Conservation (phyloP, 2,888 invertebrate species). For the Petrolisthes cinctipes region DNA sequence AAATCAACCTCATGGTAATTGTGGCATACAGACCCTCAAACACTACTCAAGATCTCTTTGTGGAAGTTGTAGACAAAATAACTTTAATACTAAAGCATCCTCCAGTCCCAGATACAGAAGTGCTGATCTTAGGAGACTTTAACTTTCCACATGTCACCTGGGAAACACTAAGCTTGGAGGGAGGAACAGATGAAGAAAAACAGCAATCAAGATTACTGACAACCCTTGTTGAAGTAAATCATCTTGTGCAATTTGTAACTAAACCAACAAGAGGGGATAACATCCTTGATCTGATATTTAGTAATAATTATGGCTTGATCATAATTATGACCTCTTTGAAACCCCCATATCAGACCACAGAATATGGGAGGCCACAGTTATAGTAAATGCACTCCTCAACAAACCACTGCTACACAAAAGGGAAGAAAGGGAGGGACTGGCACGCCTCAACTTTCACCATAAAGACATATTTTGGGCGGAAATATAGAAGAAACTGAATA, state of each 20-base stretch:
- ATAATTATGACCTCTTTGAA: too few relatives aligned
- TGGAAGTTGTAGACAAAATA: too few relatives aligned
- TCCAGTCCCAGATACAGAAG: neutral
- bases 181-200: too few relatives aligned
- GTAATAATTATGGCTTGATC: too few relatives aligned
- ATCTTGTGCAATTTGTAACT: neutral
- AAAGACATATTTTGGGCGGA: neutral
- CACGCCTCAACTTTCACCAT: conserved; percentile 9
- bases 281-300: too few relatives aligned
- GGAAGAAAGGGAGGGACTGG: too few relatives aligned
- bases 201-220: neutral
- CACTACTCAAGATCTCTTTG: neutral
- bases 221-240: neutral
- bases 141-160: neutral
- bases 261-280: neutral
- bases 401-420: neutral
- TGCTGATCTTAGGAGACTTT: neutral
- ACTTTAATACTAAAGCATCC: neutral
- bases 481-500: neutral
- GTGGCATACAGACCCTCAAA: neutral
- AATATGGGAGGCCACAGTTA: neutral
- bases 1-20: neutral
- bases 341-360: too few relatives aligned
- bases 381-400: neutral
- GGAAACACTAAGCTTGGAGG: neutral